Base-by-base conservation (phyloP, 2,888 invertebrate species). In the Lacanobia oleracea region DNA sequence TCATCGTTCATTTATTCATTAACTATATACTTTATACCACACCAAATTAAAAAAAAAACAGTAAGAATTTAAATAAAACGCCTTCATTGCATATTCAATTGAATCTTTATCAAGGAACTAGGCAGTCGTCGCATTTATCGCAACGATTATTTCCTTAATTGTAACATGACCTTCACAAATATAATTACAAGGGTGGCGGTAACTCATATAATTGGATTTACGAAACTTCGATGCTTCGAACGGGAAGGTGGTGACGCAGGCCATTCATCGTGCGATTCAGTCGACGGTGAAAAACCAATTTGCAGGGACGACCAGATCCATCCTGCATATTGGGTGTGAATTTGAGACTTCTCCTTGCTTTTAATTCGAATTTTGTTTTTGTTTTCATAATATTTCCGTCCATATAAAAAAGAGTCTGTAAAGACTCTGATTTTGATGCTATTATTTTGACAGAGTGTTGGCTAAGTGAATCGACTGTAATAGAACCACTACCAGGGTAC, bases 101-200 rank as follows among this genome's bases (percentile, higher is more conserved):
- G 33, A 33, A 33, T 33, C 33, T 6, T 33, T 33, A 33, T 33
- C 33, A 2, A 33, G 5, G 33, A 33, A 33, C 33, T 33, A 33
- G 33, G 33, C 33, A 33, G 5, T 33, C 33, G 33, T 27, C 27
- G 27, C 37, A 48, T 73, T 79, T 43, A 70, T 21, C n/a, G 1
- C 12, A 40, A 64, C 64, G 75, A 85, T 86, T 85, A 87, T 86
- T 83, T 86, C 77, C 78, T 79, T 86, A 86, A 89, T 89, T 87
- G 84, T 87, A 86, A 86, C 86, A 88, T 85, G 86, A 88, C 87
- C 85, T 85, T 82, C 71, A 81, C 79, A 82, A 84, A 85, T 85
- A 82, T 85, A 84, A 84, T 85, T 82, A 85, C 69, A 71, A 64
- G 64, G 70, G 74, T 72, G 65, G 56, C 68, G 64, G 72, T 73